Evolutionary conservation across 37 sponge, comb jelly and placozoan species (phyloP), one percentile per base, ranked within the genome.

Genomic region (Chondrilla cf. caribensis): DNA sequence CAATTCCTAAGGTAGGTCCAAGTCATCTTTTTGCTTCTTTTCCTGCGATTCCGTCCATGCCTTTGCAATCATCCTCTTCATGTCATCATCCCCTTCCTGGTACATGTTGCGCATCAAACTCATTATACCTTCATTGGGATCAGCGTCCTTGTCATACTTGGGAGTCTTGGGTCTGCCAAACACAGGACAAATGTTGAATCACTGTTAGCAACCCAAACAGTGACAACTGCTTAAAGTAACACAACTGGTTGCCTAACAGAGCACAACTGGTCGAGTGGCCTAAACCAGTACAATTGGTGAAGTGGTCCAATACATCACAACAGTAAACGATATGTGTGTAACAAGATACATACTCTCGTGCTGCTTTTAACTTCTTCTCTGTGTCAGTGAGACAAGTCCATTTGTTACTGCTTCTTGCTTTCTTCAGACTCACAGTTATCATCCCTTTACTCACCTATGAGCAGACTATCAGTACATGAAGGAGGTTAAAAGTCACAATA

Each of bases 81-180:
- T 96, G 7, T 98, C 97, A 80, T 98, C 99, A 70, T 98, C 99
- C n/a, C 98, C 98, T 9, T 91, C 94, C 32, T 95, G 84, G 54
- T 98, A 98, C 94, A 98, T 91, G 66, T 98, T 83, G 58, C 93
- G 80, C 98, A 98, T 93, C 58, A 98, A 47, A 17, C 86, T 82
- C 98, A 98, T 98, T 31, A 98, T 77, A 44, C 96, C 82, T 4
- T 60, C 85, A 36, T 85, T 77, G 22, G 99, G 99, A 44, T 98
- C 98, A 17, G 82, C 90, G 82, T 88, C 86, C 37, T 82, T 51
- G 64, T 86, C 83, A 73, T 91, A 24, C 70, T 94, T 94, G 3
- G 90, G 85, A 0, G 87, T 67, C 58, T 81, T 90, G 14, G 68
- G 37, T 67, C 87, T 87, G 38, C 14, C 51, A 60, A 57, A 51